Base-by-base conservation (phyloP, 2,797 vertebrate species). In the Novumbra hubbsi region DNA sequence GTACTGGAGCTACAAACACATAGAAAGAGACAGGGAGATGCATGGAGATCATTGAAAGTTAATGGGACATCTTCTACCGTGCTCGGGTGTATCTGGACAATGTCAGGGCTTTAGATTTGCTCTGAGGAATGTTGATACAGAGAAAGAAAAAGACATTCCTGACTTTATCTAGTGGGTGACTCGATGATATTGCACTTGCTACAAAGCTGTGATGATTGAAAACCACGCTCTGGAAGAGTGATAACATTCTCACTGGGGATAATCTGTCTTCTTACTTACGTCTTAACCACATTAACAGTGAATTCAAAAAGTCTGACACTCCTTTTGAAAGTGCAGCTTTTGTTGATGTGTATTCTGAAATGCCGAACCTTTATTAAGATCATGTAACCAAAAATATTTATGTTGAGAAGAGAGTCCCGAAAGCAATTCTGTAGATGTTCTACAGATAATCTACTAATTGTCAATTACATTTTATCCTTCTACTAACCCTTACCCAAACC, bases 1-100 rank as follows among this genome's bases (percentile, higher is more conserved):
- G 2, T 34, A 34, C 34, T 6, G 34, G 34, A 38, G 34, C 0
- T 38, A 38, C 34, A 38, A 38, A 38, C 34, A 32, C 32, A 32
- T 32, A 38, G 34, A 38, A 38, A 38, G 34, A 38, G 34, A 38
- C 2, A 55, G 2, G n/a, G 52, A 55, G 52, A n/a, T 19, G n/a
- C 0, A 55, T 55, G 6, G 86, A 86, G 88, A 83, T 91, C 90
- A 91, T 88, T 91, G 88, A 91, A 88, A 78, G 70, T 71, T 84
- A 90, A 86, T 79, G 76, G 84, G 68, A 82, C 72, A 73, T 73
- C 76, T 72, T 85, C 73, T 83, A 52, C 71, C 45, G 72, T 80
- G 64, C 75, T 84, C 78, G 76, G 71, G 60, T 11, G 71, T 84
- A 76, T 92, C 89, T 93, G 91, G 91, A 91, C 73, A 84, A 76